Base-by-base conservation (phyloP, 2,113 vertebrate species). In the Ascaphus truei region DNA sequence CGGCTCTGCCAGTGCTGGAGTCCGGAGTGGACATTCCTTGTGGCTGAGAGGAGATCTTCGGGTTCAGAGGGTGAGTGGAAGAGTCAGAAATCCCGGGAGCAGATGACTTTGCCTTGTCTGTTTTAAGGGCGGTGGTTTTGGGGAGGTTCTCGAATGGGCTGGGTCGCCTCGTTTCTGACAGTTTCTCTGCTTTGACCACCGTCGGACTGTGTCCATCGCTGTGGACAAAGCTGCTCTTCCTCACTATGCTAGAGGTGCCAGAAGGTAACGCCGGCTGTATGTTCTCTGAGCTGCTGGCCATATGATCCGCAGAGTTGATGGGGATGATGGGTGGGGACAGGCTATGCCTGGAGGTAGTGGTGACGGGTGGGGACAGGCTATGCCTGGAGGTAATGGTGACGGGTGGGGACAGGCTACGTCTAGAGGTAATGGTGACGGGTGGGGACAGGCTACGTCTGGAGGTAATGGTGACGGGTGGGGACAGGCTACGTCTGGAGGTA, bases 91-190 rank as follows among this genome's bases (percentile, higher is more conserved):
- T 90, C 89, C 82, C 90, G 92, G 36, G 83, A 83, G 66, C 73
- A 16, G 71, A 75, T 1, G 76, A 75, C 76, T 90, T 95, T 18
- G 73, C 80, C 71, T 93, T 96, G 50, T 97, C 95, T 37, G 78
- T 81, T 72, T 91, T 93, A 65, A 75, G 56, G 43, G 80, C 73
- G 1, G 55, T 75, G 58, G 79, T 75, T 77, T 83, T 89, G 33
- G 77, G n/a, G 31, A 25, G 1, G 11, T 37, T 31, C 25, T 89
- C 86, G 1, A 72, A 79, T 62, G 68, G 13, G 15, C 57, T 15
- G 1, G 76, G 11, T 43, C 76, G 77, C 36, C 79, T 85, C 25
- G 59, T 36, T 62, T 88, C 89, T 0, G 20, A 13, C 71, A 4
- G 55, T 37, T 81, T 84, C 65, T 60, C 82, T 77, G 4, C 20